phyloP scores from a whole-genome alignment of 2,113 vertebrate species.

The Martes martes region DNA sequence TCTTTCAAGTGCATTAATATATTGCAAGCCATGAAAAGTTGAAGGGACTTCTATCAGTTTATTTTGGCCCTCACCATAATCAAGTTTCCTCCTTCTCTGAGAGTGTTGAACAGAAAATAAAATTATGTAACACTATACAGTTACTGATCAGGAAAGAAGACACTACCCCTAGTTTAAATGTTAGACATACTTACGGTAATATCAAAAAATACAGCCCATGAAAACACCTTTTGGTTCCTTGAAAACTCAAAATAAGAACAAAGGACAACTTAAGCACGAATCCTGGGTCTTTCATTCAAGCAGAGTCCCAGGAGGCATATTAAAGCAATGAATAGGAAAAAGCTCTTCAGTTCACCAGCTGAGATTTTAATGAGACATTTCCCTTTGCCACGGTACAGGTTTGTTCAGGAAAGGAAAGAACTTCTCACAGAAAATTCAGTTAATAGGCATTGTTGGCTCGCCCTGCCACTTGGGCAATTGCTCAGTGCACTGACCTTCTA shows the following conservation, averaged over 20 bases:
- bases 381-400: conserved; percentile 83
- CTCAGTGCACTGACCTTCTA: conserved; percentile 90
- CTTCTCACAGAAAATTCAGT: conserved; percentile 81
- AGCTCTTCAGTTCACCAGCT: conserved; percentile 88
- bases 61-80: conserved; percentile 43
- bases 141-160: conserved; percentile 55
- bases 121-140: conserved; percentile 33
- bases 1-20: conserved; percentile 51
- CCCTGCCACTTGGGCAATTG: conserved; percentile 77
- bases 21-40: conserved; percentile 48
- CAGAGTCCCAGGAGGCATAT: conserved; percentile 88
- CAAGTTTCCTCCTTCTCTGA: conserved; percentile 57
- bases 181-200: conserved; percentile 74
- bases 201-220: conserved; percentile 71
- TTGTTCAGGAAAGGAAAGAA: conserved; percentile 81
- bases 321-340: conserved; percentile 89
- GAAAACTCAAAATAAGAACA: conserved; percentile 84
- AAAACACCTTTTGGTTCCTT: conserved; percentile 75
- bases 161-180: conserved; percentile 63
- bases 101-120: not conserved
- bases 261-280: conserved; percentile 84
- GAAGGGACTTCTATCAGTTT: conserved; percentile 54
- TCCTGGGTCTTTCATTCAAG: conserved; percentile 83
- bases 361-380: conserved; percentile 91
- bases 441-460: conserved; percentile 83